Percentiles rank a stretch among this genome's conserved stretches.
phyloP scores from a whole-genome alignment of 2,113 vertebrate species.

The Entelurus aequoreus region DNA sequence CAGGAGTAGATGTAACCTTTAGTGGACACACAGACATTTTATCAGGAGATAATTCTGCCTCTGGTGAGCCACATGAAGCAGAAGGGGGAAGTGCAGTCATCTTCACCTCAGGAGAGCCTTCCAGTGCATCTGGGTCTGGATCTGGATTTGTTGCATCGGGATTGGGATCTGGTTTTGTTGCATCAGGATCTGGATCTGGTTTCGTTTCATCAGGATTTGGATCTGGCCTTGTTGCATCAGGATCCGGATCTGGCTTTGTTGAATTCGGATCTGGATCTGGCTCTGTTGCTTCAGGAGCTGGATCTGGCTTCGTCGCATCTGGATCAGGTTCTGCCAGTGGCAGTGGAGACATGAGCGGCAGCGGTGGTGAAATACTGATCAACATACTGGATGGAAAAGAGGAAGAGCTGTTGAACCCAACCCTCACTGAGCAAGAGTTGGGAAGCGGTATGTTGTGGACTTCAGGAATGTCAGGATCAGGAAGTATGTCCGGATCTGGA shows the following conservation, averaged over 20 bases:
- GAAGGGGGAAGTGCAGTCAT: constrained; percentile 39
- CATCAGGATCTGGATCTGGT: constrained; percentile 45
- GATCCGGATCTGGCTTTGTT: constrained; percentile 27
- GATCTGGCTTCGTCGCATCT: constrained; percentile 59
- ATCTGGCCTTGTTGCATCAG: constrained; percentile 61
- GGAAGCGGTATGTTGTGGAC: constrained; percentile 60
- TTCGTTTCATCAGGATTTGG: constrained; percentile 13
- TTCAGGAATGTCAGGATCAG: constrained; percentile 22
- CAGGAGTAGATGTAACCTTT: constrained; percentile 43
- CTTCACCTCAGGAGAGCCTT: constrained; percentile 28
- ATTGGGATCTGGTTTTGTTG: constrained; percentile 17
- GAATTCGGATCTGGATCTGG: constrained; percentile 45
- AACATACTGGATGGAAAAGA: constrained; percentile 70
- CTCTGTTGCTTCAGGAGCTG: constrained; percentile 11
- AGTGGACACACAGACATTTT: constrained; percentile 20
- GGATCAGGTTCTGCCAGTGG: constrained; percentile 48
- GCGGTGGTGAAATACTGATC: constrained; percentile 60
- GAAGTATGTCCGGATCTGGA: constrained; percentile 7
- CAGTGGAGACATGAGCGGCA: constrained; percentile 53
- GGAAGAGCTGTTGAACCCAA: constrained; percentile 57
- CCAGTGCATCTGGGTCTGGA: constrained; percentile 41
- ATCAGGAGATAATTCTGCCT: constrained; percentile 50
- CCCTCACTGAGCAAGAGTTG: constrained; percentile 68
- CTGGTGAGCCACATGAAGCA: constrained; percentile 47
- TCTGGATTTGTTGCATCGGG: constrained; percentile 63